Conservation (phyloP, 2,888 invertebrate species). For the Eilema caniola region DNA sequence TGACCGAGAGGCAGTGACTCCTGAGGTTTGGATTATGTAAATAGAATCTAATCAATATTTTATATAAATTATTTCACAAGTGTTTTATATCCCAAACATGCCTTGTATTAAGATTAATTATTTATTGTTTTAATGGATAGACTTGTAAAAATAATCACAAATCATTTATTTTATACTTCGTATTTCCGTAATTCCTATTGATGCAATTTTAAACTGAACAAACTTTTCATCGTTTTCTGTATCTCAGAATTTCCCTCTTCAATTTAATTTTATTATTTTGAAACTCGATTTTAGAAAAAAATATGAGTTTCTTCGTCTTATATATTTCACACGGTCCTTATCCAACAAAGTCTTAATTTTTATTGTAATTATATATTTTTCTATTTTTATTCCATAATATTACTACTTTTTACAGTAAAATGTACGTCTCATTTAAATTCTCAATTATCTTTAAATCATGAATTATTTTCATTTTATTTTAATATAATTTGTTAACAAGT, state of each 20-base stretch:
- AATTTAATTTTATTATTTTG: conserved; percentile 53
- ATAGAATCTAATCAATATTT: conserved; percentile 25
- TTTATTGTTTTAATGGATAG: conserved; percentile 48
- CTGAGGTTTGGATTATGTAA: conserved; percentile 61
- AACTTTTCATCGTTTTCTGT: conserved; percentile 48
- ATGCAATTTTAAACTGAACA: conserved; percentile 53
- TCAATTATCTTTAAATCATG: conserved; percentile 4
- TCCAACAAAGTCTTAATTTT: conserved; percentile 43
- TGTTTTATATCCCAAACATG: conserved; percentile 72
- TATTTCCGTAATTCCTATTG: conserved; percentile 33
- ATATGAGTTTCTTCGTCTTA: conserved; percentile 70
- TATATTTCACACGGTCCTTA: conserved; percentile 50
- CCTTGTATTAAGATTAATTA: conserved; percentile 48
- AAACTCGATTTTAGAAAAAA: conserved; percentile 70
- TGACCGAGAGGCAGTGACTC: conserved; percentile 46
- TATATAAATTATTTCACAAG: conserved; percentile 60
- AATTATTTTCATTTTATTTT: conserved; percentile 18
- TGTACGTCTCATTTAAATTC: conserved; percentile 8
- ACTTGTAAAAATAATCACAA: conserved; percentile 36
- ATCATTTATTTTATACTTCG: conserved; percentile 13
- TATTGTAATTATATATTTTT: conserved; percentile 30
- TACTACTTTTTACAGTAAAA: not conserved
- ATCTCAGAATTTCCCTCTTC: conserved; percentile 38
- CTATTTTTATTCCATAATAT: conserved; percentile 25
- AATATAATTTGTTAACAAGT: conserved; percentile 26